Percentiles rank a stretch among this genome's conserved stretches.
phyloP scores from a whole-genome alignment of 2,888 invertebrate genomes.

The Zygothrica quintamaculata region DNA sequence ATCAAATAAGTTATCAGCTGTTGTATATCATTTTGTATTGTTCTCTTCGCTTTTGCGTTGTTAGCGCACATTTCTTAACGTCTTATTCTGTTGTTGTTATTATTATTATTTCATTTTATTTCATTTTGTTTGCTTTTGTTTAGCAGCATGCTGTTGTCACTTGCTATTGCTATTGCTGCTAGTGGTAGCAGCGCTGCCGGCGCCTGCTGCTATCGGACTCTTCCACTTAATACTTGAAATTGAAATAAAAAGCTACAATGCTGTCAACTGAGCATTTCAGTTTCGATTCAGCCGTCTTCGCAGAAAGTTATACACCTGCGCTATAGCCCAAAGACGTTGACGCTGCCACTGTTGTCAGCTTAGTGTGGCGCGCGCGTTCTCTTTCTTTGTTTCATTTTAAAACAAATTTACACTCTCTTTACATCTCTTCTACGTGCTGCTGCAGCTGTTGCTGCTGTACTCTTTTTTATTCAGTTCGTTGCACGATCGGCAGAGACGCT shows the following conservation, averaged over 20 bases:
- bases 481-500: slow-evolving; percentile 39
- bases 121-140: slow-evolving; percentile 51
- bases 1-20: slow-evolving; percentile 66
- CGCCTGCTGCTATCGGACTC: slow-evolving; percentile 70
- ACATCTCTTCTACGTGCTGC: slow-evolving; percentile 39
- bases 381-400: slow-evolving; percentile 18
- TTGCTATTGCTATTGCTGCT: slow-evolving; percentile 35
- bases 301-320: slow-evolving; percentile 68
- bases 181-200: slow-evolving; percentile 43
- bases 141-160: slow-evolving; percentile 56
- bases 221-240: slow-evolving; percentile 62
- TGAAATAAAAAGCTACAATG: slow-evolving; percentile 78
- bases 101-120: too few relatives aligned
- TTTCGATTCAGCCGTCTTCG: slow-evolving; percentile 77
- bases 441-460: too few relatives aligned
- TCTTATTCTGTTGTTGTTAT: slow-evolving; percentile 26
- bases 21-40: slow-evolving; percentile 63
- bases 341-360: slow-evolving; percentile 2
- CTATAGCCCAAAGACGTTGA: slow-evolving; percentile 7
- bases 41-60: slow-evolving; percentile 30
- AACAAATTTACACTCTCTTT: slow-evolving; percentile 15
- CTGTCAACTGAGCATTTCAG: slow-evolving; percentile 78
- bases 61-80: slow-evolving; percentile 35
- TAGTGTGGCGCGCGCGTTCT: slow-evolving; percentile 22
- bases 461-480: slow-evolving; percentile 39